Percentiles rank a stretch among this genome's conserved stretches.
Evolutionary conservation across 2,888 invertebrate species (phyloP).

Genomic region (Drosophila merina): DNA sequence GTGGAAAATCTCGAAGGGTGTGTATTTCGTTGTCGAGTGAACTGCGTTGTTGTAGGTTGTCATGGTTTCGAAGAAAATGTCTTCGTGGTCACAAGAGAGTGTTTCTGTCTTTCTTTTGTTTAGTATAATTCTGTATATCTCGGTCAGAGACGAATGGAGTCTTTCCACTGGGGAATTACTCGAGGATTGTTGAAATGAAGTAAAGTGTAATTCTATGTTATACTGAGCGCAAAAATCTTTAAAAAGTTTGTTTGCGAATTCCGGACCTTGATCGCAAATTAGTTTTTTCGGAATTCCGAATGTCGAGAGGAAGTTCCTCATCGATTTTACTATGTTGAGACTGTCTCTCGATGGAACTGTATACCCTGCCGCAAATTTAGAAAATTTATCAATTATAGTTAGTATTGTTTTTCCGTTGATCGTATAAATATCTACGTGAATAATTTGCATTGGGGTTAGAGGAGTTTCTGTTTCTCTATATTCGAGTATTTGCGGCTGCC

Average conservation of each 20-base stretch:
- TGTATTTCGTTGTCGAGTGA: not conserved
- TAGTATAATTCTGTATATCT: constrained; percentile 12
- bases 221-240: constrained; percentile 34
- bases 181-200: not conserved
- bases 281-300: constrained; percentile 41
- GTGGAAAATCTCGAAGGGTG: not conserved
- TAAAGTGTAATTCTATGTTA: constrained; percentile 14
- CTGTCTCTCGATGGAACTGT: constrained; percentile 35
- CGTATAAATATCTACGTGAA: constrained; percentile 38
- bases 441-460: constrained; percentile 5
- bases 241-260: constrained; percentile 40
- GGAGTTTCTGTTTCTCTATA: constrained; percentile 1
- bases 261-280: constrained; percentile 46
- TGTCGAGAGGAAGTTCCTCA: constrained; percentile 29
- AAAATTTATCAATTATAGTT: constrained; percentile 42
- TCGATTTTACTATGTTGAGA: constrained; percentile 29
- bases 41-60: constrained; percentile 8
- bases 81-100: not conserved
- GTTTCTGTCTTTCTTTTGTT: not conserved
- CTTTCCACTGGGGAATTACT: constrained; percentile 13
- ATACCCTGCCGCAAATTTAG: constrained; percentile 13
- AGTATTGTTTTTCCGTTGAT: constrained; percentile 37
- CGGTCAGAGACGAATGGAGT: constrained; percentile 9
- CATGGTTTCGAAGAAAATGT: not conserved
- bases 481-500: no score